phyloP scores from a whole-genome alignment of 2,888 invertebrate species.

The Hypomecis atomaria region DNA sequence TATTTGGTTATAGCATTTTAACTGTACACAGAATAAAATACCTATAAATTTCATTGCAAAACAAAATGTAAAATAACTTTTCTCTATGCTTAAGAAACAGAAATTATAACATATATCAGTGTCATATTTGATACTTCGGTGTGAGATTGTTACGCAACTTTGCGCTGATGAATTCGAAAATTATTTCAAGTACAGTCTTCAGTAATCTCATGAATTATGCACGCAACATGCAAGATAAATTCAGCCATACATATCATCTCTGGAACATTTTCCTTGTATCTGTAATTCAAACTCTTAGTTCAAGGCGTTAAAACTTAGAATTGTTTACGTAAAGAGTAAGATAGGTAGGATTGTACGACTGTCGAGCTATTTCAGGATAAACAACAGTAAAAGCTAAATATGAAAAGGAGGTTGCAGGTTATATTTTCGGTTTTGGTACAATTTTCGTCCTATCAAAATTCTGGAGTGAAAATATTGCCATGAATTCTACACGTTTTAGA shows the following conservation, averaged over 20 bases:
- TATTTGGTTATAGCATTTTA: too few relatives aligned
- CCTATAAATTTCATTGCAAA: too few relatives aligned
- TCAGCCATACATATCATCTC: constrained; percentile 18
- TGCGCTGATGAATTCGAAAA: background rate
- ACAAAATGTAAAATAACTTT: too few relatives aligned
- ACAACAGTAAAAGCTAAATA: constrained; percentile 26
- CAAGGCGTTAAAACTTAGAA: background rate
- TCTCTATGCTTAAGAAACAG: too few relatives aligned
- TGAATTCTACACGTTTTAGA: constrained; percentile 26
- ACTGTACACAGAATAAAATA: too few relatives aligned
- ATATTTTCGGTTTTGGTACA: constrained; percentile 24
- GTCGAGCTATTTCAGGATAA: constrained; percentile 23
- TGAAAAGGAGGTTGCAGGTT: constrained; percentile 31
- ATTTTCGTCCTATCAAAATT: constrained; percentile 47
- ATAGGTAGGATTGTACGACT: constrained; percentile 7
- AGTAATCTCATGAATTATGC: constrained; percentile 32
- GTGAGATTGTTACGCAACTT: too few relatives aligned
- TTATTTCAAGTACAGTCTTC: constrained; percentile 14
- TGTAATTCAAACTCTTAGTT: constrained; percentile 14
- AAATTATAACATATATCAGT: too few relatives aligned
- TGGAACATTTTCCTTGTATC: constrained; percentile 20
- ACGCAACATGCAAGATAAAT: constrained; percentile 31
- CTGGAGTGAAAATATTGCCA: constrained; percentile 43
- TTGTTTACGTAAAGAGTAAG: background rate
- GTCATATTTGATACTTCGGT: too few relatives aligned